Evolutionary conservation across 1,140 invertebrate species (phyloP).

Genomic region (Zeugodacus cucurbitae): DNA sequence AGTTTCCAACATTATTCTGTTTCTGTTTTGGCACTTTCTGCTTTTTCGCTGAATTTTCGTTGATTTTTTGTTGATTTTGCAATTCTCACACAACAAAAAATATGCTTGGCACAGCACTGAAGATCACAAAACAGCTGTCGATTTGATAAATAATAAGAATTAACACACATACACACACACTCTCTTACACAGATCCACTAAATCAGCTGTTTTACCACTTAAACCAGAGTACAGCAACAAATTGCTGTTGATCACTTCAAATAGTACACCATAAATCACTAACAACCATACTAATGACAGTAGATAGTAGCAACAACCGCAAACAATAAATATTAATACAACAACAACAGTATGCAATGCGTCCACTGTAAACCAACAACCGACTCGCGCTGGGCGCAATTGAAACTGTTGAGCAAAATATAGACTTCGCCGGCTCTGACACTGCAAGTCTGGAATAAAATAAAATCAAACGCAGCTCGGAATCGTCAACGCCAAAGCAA

Average conservation of each 20-base stretch:
- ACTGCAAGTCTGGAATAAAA: not conserved
- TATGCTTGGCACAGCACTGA: not conserved
- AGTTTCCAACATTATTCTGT: not conserved
- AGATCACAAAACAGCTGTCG: not conserved
- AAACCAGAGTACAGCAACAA: not conserved
- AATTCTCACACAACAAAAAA: not conserved
- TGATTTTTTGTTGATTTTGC: constrained; percentile 18
- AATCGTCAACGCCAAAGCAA: not conserved
- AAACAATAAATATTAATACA: not conserved
- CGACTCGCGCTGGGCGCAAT: not conserved
- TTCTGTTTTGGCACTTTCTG: not conserved
- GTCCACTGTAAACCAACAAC: not conserved
- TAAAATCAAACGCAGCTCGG: not conserved
- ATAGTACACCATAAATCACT: not conserved
- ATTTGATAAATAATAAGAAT: not conserved
- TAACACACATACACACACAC: not conserved
- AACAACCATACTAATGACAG: not conserved
- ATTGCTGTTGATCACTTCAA: not conserved
- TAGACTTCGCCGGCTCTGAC: not conserved
- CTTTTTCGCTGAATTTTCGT: not conserved
- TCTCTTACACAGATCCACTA: not conserved
- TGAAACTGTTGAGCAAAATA: not conserved
- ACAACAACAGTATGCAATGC: not conserved
- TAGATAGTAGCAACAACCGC: not conserved
- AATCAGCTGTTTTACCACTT: not conserved